Base-by-base conservation (phyloP, 2,888 invertebrate species). In the Chymomyza procnemis region DNA sequence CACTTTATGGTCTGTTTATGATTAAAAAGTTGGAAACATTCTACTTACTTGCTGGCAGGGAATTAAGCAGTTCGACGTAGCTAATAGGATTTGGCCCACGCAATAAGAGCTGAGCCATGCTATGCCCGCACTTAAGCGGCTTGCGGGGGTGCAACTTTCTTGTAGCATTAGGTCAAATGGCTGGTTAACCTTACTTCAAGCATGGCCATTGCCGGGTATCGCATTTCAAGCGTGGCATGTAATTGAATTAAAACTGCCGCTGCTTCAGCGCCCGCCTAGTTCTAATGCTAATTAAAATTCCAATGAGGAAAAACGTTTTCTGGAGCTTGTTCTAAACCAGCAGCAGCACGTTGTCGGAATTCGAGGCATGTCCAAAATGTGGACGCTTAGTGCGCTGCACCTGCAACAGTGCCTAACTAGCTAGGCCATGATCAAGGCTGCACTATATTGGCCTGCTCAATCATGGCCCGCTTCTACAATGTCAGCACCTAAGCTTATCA, bases 261-360 rank as follows among this genome's bases (percentile, higher is more conserved):
- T 58, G 64, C 50, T 64, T 19, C 34, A 26, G n/a, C 16, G 30
- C 30, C 19, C 18, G 30, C 30, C 19, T 5, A 50, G 26, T 61
- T 61, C 61, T 61, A 61, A 70, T 78, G 72, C 85, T 87, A 83
- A 87, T 87, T 83, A 83, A 87, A 84, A 84, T 84, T 84, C 83
- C 87, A 78, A 64, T 67, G 64, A 66, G 66, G 58, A 61, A 50
- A 26, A 50, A 50, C 50, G 19, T 50, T 50, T 50, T 50, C 18
- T 16, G 50, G 19, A n/a, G 50, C 14, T 50, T 18, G 18, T 50
- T 18, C 18, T 41, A 50, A 18, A n/a, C 18, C 48, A 16, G 48
- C 48, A 16, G 18, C 16, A 21, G 21, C 54, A 54, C 21, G 19
- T 54, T 14, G 12, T 22, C 2, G 64, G 71, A 55, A 64, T 64